Conservation (phyloP, 2,113 vertebrate genomes). For the Emberiza fucata region DNA sequence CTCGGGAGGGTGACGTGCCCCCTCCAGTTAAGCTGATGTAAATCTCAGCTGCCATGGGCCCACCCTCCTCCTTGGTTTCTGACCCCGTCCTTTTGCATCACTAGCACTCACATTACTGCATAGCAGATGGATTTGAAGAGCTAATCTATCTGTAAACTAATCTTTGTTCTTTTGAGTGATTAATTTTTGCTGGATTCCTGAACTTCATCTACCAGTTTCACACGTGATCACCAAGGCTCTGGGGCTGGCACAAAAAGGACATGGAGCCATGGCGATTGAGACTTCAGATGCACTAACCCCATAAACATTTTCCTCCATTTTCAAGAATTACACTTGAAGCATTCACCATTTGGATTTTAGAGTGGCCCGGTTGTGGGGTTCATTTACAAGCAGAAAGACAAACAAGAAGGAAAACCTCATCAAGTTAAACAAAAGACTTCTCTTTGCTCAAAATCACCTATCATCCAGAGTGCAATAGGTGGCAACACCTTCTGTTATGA, state of each 20-base stretch:
- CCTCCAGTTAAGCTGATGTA: background rate
- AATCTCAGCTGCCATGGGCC: background rate
- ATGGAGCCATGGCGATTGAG: background rate
- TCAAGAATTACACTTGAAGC: background rate
- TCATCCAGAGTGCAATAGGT: background rate
- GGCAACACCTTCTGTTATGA: background rate
- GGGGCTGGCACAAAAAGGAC: background rate
- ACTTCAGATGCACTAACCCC: background rate
- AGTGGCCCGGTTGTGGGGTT: background rate
- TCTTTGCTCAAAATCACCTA: background rate
- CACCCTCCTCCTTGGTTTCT: background rate
- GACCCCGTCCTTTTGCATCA: background rate
- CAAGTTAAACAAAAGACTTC: background rate
- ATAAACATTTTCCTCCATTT: background rate
- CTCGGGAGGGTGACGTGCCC: background rate
- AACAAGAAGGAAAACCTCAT: background rate
- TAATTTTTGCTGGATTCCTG: background rate
- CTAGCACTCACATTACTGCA: background rate
- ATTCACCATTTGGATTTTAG: background rate
- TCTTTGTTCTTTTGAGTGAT: background rate
- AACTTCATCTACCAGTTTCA: background rate
- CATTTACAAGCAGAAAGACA: background rate
- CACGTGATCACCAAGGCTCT: rapidly evolving
- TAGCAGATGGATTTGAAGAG: conserved; percentile 14
- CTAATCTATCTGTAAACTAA: conserved; percentile 13